Base-by-base conservation (phyloP, 2,888 invertebrate genomes). In the Acronicta alni region DNA sequence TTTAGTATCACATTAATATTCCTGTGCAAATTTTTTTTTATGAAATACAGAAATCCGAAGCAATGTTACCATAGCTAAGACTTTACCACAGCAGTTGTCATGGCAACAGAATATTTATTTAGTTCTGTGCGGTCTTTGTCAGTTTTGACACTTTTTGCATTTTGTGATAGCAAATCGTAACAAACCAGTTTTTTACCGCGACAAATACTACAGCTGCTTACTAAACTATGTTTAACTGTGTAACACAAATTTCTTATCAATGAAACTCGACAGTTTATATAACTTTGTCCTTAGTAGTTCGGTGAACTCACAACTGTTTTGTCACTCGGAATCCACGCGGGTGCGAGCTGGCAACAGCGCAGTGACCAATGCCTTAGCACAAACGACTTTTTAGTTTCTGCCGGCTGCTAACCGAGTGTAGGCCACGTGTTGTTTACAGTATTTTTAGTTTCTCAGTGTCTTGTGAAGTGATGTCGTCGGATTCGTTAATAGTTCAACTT, bases 331-430 rank as follows among this genome's bases (percentile, higher is more conserved):
- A 49, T 37, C 1, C 16, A 41, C 10, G n/a, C 12, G 1, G 12
- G 1, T 14, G 39, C 61, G 23, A 45, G 37, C 44, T 48, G 61
- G 48, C 44, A 60, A 46, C 49, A 38, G 32, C 12, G 48, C 45
- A 16, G 37, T 14, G 37, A 47, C 12, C 9, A n/a, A 3, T 14
- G 30, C 2, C 39, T 30, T 10, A 12, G 16, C 8, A 9, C 9
- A 18, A 26, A n/a, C 42, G 20, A 38, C 17, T 41, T 66, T 30
- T 45, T 58, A 63, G 67, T 67, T 14, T 48, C 48, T 17, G 17
- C 3, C 30, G 15, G 17, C 8, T 23, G 17, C 8, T 23, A 37
- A 37, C 17, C 10, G 39, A 26, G 35, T 23, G 5, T 41, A n/a
- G 17, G 37, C 14, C 26, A 9, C 26, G 14, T 5, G 15, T 30